phyloP scores from a whole-genome alignment of 2,113 vertebrate genomes.

The Ondatra zibethicus region DNA sequence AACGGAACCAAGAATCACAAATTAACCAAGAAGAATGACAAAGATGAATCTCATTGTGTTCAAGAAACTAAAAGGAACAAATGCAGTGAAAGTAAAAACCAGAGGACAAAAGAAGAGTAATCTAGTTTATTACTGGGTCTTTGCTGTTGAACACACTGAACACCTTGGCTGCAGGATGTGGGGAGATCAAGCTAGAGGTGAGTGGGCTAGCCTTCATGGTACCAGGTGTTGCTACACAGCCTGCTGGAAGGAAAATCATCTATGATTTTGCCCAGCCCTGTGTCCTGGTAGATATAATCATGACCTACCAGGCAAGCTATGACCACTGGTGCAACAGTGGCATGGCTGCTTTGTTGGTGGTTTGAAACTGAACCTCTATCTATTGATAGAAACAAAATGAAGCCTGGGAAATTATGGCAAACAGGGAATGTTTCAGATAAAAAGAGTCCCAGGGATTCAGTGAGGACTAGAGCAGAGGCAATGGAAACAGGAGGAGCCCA shows the following conservation, averaged over 20 bases:
- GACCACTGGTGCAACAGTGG: too few species aligned
- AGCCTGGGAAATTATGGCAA: not conserved
- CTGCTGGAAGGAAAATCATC: not conserved
- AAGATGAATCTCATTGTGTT: not conserved
- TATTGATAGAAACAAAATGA: not conserved
- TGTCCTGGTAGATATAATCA: not conserved
- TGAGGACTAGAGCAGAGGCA: not conserved
- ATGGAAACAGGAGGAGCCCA: not conserved
- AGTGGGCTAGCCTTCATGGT: too few species aligned
- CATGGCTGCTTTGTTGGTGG: not conserved
- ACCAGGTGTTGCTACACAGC: not conserved
- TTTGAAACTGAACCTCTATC: accelerated
- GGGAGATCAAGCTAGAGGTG: not conserved
- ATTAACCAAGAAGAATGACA: not conserved
- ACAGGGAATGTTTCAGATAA: not conserved
- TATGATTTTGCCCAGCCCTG: not conserved
- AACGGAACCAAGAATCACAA: not conserved
- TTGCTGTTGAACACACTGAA: too few species aligned
- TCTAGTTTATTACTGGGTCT: too few species aligned
- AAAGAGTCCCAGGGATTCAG: not conserved
- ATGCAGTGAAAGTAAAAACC: not conserved
- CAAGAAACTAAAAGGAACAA: not conserved
- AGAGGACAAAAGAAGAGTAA: not conserved
- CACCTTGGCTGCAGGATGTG: too few species aligned
- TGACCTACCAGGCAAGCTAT: too few species aligned